A percentile compares a stretch with the other conserved stretches of the same genome.
Conservation (phyloP, 1,140 invertebrate genomes). For the Drosophila tsacasi region DNA sequence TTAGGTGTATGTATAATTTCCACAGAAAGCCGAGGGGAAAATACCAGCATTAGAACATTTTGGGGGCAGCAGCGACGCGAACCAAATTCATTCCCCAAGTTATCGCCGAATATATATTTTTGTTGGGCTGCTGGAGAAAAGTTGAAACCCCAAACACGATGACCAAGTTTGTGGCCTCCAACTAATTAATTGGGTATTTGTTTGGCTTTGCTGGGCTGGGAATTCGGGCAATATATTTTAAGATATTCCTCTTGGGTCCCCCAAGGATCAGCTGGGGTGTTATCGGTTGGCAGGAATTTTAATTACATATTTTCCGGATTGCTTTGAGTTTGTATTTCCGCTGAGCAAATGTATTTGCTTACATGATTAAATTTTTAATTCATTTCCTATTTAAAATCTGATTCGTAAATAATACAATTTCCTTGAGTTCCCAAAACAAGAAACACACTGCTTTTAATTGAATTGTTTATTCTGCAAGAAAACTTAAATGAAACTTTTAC, state of each 20-base stretch:
- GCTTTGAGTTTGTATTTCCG: neutral
- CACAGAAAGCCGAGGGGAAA: conserved; percentile 45
- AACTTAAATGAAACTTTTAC: conserved; percentile 14
- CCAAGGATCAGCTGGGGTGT: conserved; percentile 17
- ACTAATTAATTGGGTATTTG: conserved; percentile 52
- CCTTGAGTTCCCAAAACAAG: neutral
- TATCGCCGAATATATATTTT: conserved; percentile 28
- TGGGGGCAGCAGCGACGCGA: conserved; percentile 13
- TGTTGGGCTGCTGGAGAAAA: conserved; percentile 16
- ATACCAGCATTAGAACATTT: conserved; percentile 40
- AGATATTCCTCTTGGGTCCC: conserved; percentile 8
- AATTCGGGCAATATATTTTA: conserved; percentile 14
- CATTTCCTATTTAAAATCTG: neutral
- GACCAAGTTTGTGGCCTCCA: conserved; percentile 36
- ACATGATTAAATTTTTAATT: neutral
- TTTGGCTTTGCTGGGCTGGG: conserved; percentile 17
- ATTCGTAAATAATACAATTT: too few species aligned
- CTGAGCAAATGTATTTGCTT: neutral
- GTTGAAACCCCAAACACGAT: conserved; percentile 28
- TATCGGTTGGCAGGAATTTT: conserved; percentile 8
- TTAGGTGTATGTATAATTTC: conserved; percentile 69
- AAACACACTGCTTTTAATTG: conserved; percentile 4
- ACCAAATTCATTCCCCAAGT: conserved; percentile 37
- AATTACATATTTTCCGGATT: conserved; percentile 17
- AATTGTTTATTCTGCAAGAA: neutral